Conservation (phyloP, 2,888 invertebrate species). For the Cosmorhoe ocellata region DNA sequence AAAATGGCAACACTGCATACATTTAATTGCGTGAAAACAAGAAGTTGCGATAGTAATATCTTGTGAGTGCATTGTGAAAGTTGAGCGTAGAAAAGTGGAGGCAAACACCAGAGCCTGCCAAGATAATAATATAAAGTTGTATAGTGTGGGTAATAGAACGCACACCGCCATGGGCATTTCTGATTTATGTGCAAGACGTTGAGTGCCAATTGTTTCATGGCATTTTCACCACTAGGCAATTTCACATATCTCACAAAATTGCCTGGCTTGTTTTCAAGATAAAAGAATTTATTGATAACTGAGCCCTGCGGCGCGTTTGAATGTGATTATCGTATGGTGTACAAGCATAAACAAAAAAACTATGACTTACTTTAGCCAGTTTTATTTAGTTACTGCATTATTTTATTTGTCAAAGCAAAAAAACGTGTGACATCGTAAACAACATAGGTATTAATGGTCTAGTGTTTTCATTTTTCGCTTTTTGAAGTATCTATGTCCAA, state of each 20-base stretch:
- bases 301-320: too few species aligned
- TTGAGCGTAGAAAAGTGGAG: constrained; percentile 31
- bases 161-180: constrained; percentile 38
- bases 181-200: constrained; percentile 45
- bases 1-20: constrained; percentile 18
- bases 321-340: too few species aligned
- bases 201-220: constrained; percentile 43
- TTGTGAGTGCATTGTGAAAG: constrained; percentile 32
- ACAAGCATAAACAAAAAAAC: too few species aligned
- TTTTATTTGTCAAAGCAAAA: too few species aligned
- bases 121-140: constrained; percentile 36
- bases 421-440: too few species aligned
- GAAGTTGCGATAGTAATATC: constrained; percentile 28
- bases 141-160: constrained; percentile 41
- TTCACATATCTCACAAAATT: neutral
- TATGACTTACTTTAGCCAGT: too few species aligned
- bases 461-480: too few species aligned
- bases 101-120: constrained; percentile 33
- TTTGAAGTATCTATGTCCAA: too few species aligned
- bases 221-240: constrained; percentile 1
- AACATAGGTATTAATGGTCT: too few species aligned
- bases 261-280: neutral
- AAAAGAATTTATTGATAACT: too few species aligned
- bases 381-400: too few species aligned
- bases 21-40: constrained; percentile 25